phyloP scores from a whole-genome alignment of 1,140 invertebrate species.

The Araneus ventricosus region DNA sequence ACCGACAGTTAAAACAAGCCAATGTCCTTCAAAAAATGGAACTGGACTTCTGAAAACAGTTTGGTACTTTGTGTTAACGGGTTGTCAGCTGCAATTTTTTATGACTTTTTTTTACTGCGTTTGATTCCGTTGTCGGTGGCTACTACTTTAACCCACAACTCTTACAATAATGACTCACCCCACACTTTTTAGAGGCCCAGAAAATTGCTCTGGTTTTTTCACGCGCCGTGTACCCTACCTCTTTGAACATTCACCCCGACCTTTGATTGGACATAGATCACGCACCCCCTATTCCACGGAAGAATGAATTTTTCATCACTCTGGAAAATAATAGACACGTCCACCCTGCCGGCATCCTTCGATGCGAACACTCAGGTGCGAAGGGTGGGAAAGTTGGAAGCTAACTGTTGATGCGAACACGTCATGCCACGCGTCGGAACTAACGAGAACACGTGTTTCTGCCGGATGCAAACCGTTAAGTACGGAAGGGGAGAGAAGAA shows the following conservation, averaged over 20 bases:
- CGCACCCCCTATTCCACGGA: background rate
- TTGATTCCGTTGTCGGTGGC: too few relatives aligned
- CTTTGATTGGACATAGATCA: background rate
- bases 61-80: too few relatives aligned
- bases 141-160: too few relatives aligned
- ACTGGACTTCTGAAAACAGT: too few relatives aligned
- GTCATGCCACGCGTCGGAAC: background rate
- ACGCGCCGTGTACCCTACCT: background rate
- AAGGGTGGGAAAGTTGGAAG: background rate
- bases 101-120: too few relatives aligned
- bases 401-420: background rate
- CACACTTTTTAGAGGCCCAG: too few relatives aligned
- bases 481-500: background rate
- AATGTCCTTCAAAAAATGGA: too few relatives aligned
- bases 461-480: too few relatives aligned
- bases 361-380: background rate
- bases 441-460: background rate
- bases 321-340: conserved; percentile 3
- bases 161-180: background rate
- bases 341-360: background rate
- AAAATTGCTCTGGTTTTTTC: background rate
- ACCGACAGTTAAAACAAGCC: too few relatives aligned
- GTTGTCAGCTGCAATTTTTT: too few relatives aligned
- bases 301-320: conserved; percentile 49
- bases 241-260: background rate